A percentile compares a stretch with the other conserved stretches of the same genome.
These are phyloP conservation scores for Alfaro cultratus DNA, from an alignment of 2,797 vertebrate species.

Conservation along the genomic window DNA sequence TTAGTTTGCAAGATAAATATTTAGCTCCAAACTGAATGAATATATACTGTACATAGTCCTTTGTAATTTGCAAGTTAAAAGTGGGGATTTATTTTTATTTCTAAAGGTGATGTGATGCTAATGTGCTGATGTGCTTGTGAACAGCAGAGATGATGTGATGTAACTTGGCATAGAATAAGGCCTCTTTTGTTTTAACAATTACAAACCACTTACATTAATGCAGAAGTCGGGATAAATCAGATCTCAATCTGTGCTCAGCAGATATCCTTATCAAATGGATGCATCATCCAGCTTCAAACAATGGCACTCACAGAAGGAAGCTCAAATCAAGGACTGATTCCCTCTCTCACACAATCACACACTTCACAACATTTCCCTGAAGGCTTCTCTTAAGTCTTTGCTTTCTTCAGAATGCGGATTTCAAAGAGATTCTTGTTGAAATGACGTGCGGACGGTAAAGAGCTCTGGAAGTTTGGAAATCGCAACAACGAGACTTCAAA, in stretches of 20 bases:
- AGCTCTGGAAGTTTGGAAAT: conserved; percentile 55
- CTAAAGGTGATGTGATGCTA: not conserved
- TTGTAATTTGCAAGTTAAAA: no score
- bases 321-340: conserved; percentile 29
- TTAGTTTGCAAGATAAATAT: no score
- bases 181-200: not conserved
- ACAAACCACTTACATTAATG: not conserved
- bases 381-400: conserved; percentile 56
- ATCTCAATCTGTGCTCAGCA: not conserved
- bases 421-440: conserved; percentile 59
- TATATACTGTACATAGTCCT: no score
- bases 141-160: not conserved
- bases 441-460: conserved; percentile 45
- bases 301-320: conserved; percentile 17
- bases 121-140: not conserved
- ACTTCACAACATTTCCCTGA: conserved; percentile 45
- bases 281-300: conserved; percentile 28
- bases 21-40: no score
- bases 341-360: conserved; percentile 6
- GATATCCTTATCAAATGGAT: conserved; percentile 25
- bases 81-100: not conserved
- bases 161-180: not conserved
- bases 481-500: conserved; percentile 54
- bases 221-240: not conserved
- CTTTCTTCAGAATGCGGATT: conserved; percentile 48